Percentiles rank a stretch among this genome's conserved stretches.
phyloP scores from a whole-genome alignment of 2,888 invertebrate species.

The Tenthredo mesomela region DNA sequence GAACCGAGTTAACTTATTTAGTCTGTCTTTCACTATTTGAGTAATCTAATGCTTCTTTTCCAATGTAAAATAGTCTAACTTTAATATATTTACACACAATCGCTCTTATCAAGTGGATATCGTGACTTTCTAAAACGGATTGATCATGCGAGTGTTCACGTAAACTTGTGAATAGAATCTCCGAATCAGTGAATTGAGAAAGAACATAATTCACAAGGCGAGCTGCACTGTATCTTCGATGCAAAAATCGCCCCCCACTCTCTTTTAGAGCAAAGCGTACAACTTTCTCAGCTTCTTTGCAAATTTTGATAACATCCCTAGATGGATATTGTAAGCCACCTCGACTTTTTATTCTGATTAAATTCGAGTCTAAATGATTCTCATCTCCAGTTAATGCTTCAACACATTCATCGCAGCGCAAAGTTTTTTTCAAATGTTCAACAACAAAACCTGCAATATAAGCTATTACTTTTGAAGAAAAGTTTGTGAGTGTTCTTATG shows the following conservation, averaged over 20 bases:
- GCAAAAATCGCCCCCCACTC: not conserved
- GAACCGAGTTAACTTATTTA: too few species aligned
- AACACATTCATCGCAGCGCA: not conserved
- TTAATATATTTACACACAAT: too few species aligned
- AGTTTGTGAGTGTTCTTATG: not conserved
- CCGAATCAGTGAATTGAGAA: too few species aligned
- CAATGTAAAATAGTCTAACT: too few species aligned
- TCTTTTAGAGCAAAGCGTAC: constrained; percentile 26
- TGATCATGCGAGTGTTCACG: too few species aligned
- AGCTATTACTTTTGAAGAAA: not conserved
- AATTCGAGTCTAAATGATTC: not conserved
- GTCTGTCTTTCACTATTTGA: too few species aligned
- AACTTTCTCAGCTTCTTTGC: not conserved
- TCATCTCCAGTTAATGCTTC: not conserved
- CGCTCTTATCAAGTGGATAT: too few species aligned
- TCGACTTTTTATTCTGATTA: constrained; percentile 2
- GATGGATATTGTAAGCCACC: constrained; percentile 10
- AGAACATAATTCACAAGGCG: too few species aligned
- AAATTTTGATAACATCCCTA: not conserved
- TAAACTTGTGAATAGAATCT: too few species aligned
- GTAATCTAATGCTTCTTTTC: too few species aligned
- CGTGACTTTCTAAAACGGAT: too few species aligned
- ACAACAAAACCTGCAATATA: constrained; percentile 13
- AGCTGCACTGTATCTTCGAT: not conserved
- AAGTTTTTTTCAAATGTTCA: not conserved